Percentiles rank a stretch among this genome's conserved stretches.
Evolutionary conservation across 2,113 vertebrate genomes (phyloP).

Genomic region (Cochlearius cochlearius): DNA sequence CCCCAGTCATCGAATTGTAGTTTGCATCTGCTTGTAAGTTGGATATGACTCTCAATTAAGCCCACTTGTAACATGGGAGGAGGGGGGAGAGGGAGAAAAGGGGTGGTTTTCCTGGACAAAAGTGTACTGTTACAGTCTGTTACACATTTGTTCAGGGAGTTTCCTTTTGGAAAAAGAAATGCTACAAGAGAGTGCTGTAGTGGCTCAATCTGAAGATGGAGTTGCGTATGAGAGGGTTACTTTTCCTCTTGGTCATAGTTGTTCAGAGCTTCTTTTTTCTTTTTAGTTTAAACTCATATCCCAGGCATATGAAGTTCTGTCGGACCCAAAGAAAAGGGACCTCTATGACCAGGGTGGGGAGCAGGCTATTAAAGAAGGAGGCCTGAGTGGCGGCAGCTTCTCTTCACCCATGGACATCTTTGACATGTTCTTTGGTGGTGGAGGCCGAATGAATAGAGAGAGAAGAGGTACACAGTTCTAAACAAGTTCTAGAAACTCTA

Average conservation of each 20-base stretch:
- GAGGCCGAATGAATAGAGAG: constrained; percentile 92
- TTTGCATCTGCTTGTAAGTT: not conserved
- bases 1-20: not conserved
- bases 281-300: constrained; percentile 97
- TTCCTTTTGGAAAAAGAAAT: not conserved
- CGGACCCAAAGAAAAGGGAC: constrained; percentile 92
- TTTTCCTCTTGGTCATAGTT: constrained; percentile 52
- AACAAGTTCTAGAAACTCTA: constrained; percentile 57
- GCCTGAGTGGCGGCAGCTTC: constrained; percentile 82
- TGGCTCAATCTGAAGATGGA: not conserved
- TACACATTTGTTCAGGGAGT: not conserved
- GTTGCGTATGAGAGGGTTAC: constrained; percentile 11
- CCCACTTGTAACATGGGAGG: not conserved
- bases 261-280: constrained; percentile 61
- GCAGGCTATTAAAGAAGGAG: constrained; percentile 96
- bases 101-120: not conserved
- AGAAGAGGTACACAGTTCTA: constrained; percentile 83
- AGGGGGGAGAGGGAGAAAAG: not conserved
- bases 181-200: not conserved
- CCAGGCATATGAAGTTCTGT: constrained; percentile 97
- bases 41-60: not conserved
- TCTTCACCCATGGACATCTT: constrained; percentile 97
- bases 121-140: not conserved
- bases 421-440: constrained; percentile 98
- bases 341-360: constrained; percentile 97